Evolutionary conservation across 2,113 vertebrate genomes (phyloP).

Genomic region (Petrocephalus zakoni): DNA sequence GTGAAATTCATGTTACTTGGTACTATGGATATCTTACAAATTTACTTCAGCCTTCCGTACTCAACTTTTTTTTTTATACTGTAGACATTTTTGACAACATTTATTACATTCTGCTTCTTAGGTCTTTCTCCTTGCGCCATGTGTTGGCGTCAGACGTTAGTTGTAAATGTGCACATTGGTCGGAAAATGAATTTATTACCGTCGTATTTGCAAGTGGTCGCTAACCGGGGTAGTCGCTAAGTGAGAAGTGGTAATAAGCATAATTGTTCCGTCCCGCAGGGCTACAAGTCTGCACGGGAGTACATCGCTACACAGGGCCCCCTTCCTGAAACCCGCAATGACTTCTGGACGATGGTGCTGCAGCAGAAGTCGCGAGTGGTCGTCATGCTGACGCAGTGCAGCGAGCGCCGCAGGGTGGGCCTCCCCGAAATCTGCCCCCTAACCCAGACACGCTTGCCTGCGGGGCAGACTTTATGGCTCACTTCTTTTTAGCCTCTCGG

Average conservation of each 20-base stretch:
- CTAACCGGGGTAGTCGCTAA: not conserved
- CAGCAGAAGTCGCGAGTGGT: conserved; percentile 83
- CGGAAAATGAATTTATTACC: not conserved
- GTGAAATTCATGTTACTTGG: not conserved
- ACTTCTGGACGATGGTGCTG: conserved; percentile 97
- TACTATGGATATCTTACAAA: not conserved
- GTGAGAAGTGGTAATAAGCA: not conserved
- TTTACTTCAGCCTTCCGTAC: not conserved
- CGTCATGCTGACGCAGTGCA: conserved; percentile 97
- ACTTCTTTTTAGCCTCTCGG: not conserved
- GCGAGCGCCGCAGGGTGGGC: conserved; percentile 72
- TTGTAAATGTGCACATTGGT: not conserved
- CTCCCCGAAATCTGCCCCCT: not conserved
- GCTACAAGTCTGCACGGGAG: conserved; percentile 80
- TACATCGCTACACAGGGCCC: conserved; percentile 96
- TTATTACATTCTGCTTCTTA: not conserved
- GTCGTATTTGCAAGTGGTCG: not conserved
- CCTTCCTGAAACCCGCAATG: conserved; percentile 86
- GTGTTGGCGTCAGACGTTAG: not conserved
- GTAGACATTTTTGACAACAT: not conserved
- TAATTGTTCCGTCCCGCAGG: conserved; percentile 56
- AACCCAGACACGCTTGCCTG: not conserved
- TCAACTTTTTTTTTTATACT: not conserved
- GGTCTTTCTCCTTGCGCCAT: not conserved
- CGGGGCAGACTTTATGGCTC: not conserved